Conservation (phyloP, 2,888 invertebrate species). For the Hirtodrosophila confusa region DNA sequence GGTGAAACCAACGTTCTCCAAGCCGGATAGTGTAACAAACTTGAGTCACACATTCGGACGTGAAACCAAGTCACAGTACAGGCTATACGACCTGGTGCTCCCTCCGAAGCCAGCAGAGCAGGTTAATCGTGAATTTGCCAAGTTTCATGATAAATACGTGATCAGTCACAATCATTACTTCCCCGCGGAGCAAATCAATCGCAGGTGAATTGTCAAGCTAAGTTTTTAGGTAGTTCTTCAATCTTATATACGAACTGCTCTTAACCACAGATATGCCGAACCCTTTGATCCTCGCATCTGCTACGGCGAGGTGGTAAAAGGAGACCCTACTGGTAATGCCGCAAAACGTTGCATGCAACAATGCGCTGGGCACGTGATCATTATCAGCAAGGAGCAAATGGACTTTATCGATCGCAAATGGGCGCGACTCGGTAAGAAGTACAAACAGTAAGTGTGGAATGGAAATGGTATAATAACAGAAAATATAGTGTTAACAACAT, state of each 20-base stretch:
- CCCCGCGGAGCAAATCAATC: conserved; percentile 73
- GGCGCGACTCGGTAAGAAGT: conserved; percentile 63
- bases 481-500: no score
- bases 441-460: conserved; percentile 46
- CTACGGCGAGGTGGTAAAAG: conserved; percentile 54
- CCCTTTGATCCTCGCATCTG: conserved; percentile 49
- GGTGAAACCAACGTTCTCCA: conserved; percentile 59
- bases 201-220: conserved; percentile 55
- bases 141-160: conserved; percentile 76
- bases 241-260: background rate
- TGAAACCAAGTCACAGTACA: conserved; percentile 15
- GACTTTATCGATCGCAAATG: conserved; percentile 66
- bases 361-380: conserved; percentile 55
- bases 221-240: background rate
- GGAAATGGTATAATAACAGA: no score
- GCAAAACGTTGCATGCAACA: conserved; percentile 66
- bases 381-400: conserved; percentile 73
- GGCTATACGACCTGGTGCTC: conserved; percentile 47
- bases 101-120: conserved; percentile 68
- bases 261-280: conserved; percentile 59
- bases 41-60: conserved; percentile 71
- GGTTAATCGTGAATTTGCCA: conserved; percentile 64
- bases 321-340: conserved; percentile 61
- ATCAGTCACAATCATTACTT: conserved; percentile 80
- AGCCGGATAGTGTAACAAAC: conserved; percentile 75